A percentile compares a stretch with the other conserved stretches of the same genome.
Evolutionary conservation across 1,140 invertebrate genomes (phyloP).

Genomic region (Temnothorax nylanderi): DNA sequence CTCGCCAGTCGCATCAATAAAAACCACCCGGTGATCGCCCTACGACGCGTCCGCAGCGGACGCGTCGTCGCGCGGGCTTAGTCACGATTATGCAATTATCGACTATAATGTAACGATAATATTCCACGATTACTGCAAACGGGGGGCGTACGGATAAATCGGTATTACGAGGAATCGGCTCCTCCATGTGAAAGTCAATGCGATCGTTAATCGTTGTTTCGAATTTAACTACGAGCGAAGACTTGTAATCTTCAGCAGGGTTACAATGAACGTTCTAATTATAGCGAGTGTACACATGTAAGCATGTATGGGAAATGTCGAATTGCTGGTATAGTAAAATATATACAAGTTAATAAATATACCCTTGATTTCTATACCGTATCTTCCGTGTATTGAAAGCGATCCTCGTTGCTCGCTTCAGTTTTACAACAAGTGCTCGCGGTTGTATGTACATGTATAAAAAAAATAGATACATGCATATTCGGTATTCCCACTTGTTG

Average conservation of each 20-base stretch:
- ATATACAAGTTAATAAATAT: conserved; percentile 71
- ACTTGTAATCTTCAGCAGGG: conserved; percentile 9
- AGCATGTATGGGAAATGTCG: conserved; percentile 71
- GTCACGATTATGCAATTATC: conserved; percentile 49
- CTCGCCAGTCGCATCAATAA: conserved; percentile 14
- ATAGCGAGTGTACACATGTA: conserved; percentile 68
- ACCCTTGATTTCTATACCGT: conserved; percentile 4
- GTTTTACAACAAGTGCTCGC: not conserved
- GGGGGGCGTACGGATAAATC: conserved; percentile 3
- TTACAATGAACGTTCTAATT: conserved; percentile 59
- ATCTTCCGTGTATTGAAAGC: not conserved
- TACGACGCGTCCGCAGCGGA: not conserved
- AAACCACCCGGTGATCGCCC: conserved; percentile 22
- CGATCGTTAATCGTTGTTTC: conserved; percentile 59
- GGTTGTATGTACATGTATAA: not conserved
- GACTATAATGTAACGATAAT: conserved; percentile 28
- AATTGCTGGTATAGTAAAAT: conserved; percentile 71
- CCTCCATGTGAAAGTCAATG: conserved; percentile 50
- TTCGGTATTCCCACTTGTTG: not conserved
- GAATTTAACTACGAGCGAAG: conserved; percentile 41
- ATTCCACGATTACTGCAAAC: conserved; percentile 17
- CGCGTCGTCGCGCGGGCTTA: not conserved
- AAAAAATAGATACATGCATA: not conserved
- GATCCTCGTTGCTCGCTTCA: not conserved
- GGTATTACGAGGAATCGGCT: conserved; percentile 52